phyloP scores from a whole-genome alignment of 1,140 invertebrate species.

The Lepidotrigona ventralis region DNA sequence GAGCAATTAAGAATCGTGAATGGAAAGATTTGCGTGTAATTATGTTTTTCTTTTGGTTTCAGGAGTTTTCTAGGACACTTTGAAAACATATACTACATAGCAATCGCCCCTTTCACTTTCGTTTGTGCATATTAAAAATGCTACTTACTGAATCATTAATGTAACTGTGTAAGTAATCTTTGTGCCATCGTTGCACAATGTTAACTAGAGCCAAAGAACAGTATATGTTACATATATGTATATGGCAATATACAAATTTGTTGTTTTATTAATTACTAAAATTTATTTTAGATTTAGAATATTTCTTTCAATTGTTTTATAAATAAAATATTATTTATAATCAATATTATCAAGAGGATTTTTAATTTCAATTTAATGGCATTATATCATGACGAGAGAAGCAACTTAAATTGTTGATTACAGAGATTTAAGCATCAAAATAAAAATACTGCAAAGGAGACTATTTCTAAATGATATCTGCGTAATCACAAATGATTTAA shows the following conservation, averaged over 20 bases:
- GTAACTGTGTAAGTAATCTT: neutral
- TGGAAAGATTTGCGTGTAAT: neutral
- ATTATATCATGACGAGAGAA: neutral
- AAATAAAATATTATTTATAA: neutral
- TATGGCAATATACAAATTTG: neutral
- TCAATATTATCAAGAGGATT: neutral
- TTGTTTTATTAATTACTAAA: neutral
- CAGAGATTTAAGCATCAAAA: neutral
- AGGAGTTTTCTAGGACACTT: neutral
- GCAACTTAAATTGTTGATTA: neutral
- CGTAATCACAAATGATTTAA: neutral
- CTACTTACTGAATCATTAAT: neutral
- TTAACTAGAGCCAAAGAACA: too few relatives aligned
- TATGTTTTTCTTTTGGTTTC: neutral
- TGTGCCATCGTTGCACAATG: neutral
- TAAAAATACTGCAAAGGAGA: neutral
- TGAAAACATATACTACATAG: neutral
- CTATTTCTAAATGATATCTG: neutral
- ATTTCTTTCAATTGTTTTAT: neutral
- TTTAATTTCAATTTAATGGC: neutral
- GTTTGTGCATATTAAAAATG: neutral
- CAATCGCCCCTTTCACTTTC: slow-evolving; percentile 28
- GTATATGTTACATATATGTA: neutral
- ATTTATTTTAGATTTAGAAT: neutral
- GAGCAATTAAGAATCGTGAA: neutral